Conservation (phyloP, 2,888 invertebrate genomes). For the Cheilosia urbana region DNA sequence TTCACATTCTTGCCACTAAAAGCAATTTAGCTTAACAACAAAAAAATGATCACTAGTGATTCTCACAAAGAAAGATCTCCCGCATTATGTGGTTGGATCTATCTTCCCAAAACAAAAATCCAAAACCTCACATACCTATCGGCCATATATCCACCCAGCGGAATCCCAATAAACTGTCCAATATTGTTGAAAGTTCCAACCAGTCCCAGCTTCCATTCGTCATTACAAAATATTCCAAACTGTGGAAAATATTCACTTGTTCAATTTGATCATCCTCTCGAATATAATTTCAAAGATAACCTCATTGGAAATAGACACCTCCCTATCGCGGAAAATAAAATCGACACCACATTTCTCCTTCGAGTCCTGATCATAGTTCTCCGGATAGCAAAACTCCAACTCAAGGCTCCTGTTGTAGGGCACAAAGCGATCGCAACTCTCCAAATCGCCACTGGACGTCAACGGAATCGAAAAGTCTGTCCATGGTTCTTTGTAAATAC, state of each 20-base stretch:
- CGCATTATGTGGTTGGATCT: no score
- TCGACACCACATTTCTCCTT: constrained; percentile 84
- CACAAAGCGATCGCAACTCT: constrained; percentile 84
- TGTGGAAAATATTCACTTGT: constrained; percentile 42
- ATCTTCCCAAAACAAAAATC: no score
- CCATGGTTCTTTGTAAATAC: constrained; percentile 84
- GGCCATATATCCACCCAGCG: constrained; percentile 87
- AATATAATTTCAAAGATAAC: constrained; percentile 84
- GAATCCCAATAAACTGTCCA: constrained; percentile 89
- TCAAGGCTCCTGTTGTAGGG: constrained; percentile 69
- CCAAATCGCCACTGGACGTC: constrained; percentile 81
- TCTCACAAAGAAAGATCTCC: no score
- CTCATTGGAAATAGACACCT: constrained; percentile 87
- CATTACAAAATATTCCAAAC: constrained; percentile 81
- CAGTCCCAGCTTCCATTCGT: constrained; percentile 89
- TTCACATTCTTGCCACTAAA: no score
- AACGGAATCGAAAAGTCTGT: constrained; percentile 83
- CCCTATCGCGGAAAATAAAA: constrained; percentile 86
- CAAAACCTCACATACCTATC: constrained; percentile 85
- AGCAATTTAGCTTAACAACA: no score
- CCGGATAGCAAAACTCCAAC: constrained; percentile 81
- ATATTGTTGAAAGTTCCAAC: constrained; percentile 90
- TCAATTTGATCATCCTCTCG: neutral
- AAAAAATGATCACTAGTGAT: no score
- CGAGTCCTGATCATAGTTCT: constrained; percentile 81